These are phyloP conservation scores for Drosophila eugracilis DNA, from an alignment of 1,140 invertebrate genomes.

Conservation along the genomic window DNA sequence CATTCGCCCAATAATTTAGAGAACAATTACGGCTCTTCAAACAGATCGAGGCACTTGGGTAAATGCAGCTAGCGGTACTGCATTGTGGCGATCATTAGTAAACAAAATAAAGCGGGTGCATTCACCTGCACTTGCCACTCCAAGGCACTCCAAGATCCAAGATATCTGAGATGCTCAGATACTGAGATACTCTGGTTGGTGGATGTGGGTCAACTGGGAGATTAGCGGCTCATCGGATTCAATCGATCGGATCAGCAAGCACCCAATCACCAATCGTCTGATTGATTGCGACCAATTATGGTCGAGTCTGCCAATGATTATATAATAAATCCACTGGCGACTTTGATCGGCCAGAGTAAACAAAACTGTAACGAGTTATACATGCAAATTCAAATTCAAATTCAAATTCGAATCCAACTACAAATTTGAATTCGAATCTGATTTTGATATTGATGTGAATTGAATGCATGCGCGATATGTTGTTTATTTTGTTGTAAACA, in stretches of 20 bases:
- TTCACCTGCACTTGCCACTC: conserved; percentile 58
- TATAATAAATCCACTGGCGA: conserved; percentile 76
- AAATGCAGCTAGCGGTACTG: conserved; percentile 47
- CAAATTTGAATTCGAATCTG: conserved; percentile 45
- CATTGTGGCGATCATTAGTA: conserved; percentile 77
- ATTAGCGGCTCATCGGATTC: conserved; percentile 68
- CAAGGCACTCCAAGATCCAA: neutral
- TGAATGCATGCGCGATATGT: conserved; percentile 34
- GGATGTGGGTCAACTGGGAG: conserved; percentile 69
- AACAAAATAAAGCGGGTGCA: conserved; percentile 73
- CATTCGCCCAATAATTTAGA: conserved; percentile 65
- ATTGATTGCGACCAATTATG: conserved; percentile 76
- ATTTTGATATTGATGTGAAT: conserved; percentile 59
- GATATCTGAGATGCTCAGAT: neutral
- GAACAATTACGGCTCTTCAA: conserved; percentile 75
- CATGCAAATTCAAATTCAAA: conserved; percentile 30
- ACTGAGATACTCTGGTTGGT: conserved; percentile 3
- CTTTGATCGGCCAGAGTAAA: conserved; percentile 72
- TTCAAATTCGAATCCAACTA: conserved; percentile 35
- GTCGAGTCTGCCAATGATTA: conserved; percentile 43
- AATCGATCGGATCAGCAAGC: conserved; percentile 54
- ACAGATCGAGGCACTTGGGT: conserved; percentile 36
- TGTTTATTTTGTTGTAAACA: conserved; percentile 82
- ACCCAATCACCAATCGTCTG: conserved; percentile 46
- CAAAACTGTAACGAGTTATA: conserved; percentile 68